Evolutionary conservation across 2,113 vertebrate species (phyloP).

Genomic region (Ictalurus furcatus): DNA sequence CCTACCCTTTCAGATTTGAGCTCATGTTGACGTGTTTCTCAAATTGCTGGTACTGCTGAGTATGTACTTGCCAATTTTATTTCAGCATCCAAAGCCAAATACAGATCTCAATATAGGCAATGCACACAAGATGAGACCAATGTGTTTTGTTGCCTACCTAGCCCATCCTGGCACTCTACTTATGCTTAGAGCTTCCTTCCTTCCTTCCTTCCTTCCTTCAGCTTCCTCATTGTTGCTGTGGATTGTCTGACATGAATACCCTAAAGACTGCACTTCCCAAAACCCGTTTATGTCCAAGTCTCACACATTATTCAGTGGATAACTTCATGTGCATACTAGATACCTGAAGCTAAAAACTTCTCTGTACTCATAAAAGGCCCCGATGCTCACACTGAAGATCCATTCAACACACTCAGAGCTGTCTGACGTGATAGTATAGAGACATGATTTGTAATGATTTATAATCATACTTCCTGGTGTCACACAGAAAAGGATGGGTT

Average conservation of each 20-base stretch:
- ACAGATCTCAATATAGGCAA: not conserved
- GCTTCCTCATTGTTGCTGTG: not conserved
- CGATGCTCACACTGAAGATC: not conserved
- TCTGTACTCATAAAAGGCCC: not conserved
- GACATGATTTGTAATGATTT: not conserved
- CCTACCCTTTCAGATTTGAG: not conserved
- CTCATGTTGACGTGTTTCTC: not conserved
- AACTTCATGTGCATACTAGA: not conserved
- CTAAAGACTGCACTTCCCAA: not conserved
- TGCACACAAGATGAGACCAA: not conserved
- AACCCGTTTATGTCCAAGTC: not conserved
- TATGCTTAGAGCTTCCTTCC: not conserved
- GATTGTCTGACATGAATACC: not conserved
- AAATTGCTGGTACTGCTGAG: not conserved
- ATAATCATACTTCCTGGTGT: not conserved
- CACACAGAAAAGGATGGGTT: not conserved
- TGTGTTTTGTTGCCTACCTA: not conserved
- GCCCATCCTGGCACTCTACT: not conserved
- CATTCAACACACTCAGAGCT: not conserved
- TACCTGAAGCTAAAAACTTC: not conserved
- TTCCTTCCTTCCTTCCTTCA: not conserved
- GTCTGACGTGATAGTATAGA: not conserved
- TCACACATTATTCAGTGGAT: not conserved
- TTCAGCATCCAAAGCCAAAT: not conserved
- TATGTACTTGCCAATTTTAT: not conserved